A percentile compares a stretch with the other conserved stretches of the same genome.
Conservation (phyloP, 64 coral and sea anemone species). For the Actinia equina region DNA sequence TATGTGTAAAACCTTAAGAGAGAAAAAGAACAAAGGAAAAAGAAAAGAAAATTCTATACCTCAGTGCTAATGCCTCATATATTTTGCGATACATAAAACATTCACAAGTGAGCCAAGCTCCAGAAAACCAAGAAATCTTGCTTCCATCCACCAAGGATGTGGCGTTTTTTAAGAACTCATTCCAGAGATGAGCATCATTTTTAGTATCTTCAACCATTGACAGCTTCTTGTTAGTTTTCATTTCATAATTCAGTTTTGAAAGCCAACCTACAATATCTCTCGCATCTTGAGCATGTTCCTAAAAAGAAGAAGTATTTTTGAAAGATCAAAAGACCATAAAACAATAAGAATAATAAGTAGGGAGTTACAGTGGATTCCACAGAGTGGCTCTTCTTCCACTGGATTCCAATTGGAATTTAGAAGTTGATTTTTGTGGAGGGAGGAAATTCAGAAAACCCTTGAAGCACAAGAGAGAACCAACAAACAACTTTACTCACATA, state of each 20-base stretch:
- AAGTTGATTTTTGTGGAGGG: too few relatives aligned
- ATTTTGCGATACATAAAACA: slow-evolving; percentile 97
- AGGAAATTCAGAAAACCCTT: too few relatives aligned
- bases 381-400: too few relatives aligned
- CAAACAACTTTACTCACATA: too few relatives aligned
- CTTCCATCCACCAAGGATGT: slow-evolving; percentile 58
- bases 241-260: slow-evolving; percentile 88
- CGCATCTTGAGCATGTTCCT: slow-evolving; percentile 82
- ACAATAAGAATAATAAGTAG: too few relatives aligned
- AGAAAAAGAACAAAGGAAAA: too few relatives aligned
- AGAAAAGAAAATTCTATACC: slow-evolving; percentile 27
- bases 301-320: not conserved
- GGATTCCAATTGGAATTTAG: too few relatives aligned
- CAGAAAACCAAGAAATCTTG: slow-evolving; percentile 65
- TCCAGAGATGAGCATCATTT: slow-evolving; percentile 73
- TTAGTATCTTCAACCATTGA: slow-evolving; percentile 54
- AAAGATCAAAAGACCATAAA: not conserved
- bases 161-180: slow-evolving; percentile 46
- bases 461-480: too few relatives aligned
- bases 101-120: slow-evolving; percentile 80
- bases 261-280: slow-evolving; percentile 74
- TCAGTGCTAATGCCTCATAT: slow-evolving; percentile 76
- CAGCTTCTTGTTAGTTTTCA: slow-evolving; percentile 83
- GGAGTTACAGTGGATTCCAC: too few relatives aligned
- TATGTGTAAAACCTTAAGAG: too few relatives aligned